Conservation (phyloP, 2,888 invertebrate species). For the Ectemnius cavifrons region DNA sequence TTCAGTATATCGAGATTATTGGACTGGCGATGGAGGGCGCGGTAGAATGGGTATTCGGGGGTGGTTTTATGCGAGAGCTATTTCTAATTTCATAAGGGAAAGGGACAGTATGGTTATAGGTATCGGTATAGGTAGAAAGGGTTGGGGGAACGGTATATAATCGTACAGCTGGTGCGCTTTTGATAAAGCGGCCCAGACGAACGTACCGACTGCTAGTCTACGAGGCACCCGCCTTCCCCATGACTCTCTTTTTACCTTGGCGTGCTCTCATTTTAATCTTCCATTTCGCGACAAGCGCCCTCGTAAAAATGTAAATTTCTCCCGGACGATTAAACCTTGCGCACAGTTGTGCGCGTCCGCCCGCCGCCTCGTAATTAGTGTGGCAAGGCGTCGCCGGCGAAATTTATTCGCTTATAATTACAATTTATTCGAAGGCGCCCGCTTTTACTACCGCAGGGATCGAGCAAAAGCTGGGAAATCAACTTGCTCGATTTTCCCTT, state of each 20-base stretch:
- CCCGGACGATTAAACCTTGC: conserved; percentile 52
- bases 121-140: too few species aligned
- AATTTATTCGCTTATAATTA: conserved; percentile 51
- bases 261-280: conserved; percentile 22
- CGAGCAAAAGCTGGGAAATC: neutral
- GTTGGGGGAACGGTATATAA: conserved; percentile 16
- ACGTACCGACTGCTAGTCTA: conserved; percentile 18
- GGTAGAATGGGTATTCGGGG: too few species aligned
- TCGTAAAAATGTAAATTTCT: conserved; percentile 59
- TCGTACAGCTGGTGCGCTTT: conserved; percentile 27
- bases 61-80: too few species aligned
- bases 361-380: conserved; percentile 40
- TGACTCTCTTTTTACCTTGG: conserved; percentile 6
- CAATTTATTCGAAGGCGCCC: conserved; percentile 34
- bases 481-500: conserved; percentile 8
- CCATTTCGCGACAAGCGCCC: conserved; percentile 20
- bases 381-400: conserved; percentile 20
- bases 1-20: too few species aligned
- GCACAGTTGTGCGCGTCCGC: neutral
- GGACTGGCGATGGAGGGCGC: neutral
- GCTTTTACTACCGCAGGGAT: too few species aligned
- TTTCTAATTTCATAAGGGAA: too few species aligned
- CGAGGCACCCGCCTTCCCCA: neutral
- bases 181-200: conserved; percentile 27
- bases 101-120: too few species aligned